A percentile compares a stretch with the other conserved stretches of the same genome.
Evolutionary conservation across 2,797 vertebrate genomes (phyloP).

Genomic region (Cyprinodon diabolis): DNA sequence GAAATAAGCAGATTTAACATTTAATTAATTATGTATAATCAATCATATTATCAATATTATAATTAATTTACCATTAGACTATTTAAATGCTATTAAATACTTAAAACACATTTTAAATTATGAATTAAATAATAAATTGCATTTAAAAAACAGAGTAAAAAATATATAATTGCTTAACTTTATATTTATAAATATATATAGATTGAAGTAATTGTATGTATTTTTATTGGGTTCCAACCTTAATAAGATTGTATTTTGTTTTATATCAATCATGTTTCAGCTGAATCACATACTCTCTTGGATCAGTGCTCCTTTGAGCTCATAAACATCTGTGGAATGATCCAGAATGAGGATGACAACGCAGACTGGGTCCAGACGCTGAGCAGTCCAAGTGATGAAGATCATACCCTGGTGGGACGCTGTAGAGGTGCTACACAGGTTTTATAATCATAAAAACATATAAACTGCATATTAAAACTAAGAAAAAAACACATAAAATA

Average conservation of each 20-base stretch:
- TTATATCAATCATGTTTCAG: conserved; percentile 66
- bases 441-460: background rate
- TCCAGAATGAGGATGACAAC: conserved; percentile 83
- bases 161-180: too few species aligned
- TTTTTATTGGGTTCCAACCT: background rate
- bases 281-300: conserved; percentile 84
- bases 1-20: too few species aligned
- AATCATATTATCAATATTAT: too few species aligned
- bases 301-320: conserved; percentile 91
- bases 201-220: too few species aligned
- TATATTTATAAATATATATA: too few species aligned
- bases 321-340: conserved; percentile 92
- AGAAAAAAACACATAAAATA: background rate
- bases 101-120: too few species aligned
- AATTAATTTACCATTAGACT: too few species aligned
- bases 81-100: too few species aligned
- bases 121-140: too few species aligned
- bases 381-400: conserved; percentile 64
- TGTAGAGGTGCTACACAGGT: conserved; percentile 82
- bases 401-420: conserved; percentile 85
- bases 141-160: too few species aligned
- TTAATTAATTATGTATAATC: too few species aligned
- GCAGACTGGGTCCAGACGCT: conserved; percentile 84
- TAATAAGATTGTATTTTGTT: background rate
- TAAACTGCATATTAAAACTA: too few species aligned